Percentiles rank a stretch among this genome's conserved stretches.
These are phyloP conservation scores for Brachyptera putata DNA, from an alignment of 2,888 invertebrate genomes.

Conservation along the genomic window DNA sequence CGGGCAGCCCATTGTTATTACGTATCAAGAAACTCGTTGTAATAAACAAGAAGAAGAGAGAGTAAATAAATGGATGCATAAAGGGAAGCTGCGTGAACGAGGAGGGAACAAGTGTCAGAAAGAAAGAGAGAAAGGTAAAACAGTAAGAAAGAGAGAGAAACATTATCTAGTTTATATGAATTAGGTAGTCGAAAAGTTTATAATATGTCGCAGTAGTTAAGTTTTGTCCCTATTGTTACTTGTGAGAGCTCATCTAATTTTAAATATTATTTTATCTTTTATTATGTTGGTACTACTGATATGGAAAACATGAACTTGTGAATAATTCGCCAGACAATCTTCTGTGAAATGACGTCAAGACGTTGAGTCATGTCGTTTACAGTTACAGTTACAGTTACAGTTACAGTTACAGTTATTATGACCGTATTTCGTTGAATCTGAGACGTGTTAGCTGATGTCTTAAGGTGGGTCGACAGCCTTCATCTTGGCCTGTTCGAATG, in stretches of 20 bases:
- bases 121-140: background rate
- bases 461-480: too few relatives aligned
- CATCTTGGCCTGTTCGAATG: too few relatives aligned
- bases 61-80: conserved; percentile 6
- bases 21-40: background rate
- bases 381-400: too few relatives aligned
- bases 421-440: too few relatives aligned
- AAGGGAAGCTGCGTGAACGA: background rate
- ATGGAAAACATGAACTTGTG: background rate
- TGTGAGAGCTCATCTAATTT: conserved; percentile 12
- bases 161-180: conserved; percentile 13
- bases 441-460: too few relatives aligned
- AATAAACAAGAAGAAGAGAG: conserved; percentile 5
- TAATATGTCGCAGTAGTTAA: conserved; percentile 22
- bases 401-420: too few relatives aligned
- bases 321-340: too few relatives aligned
- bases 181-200: conserved; percentile 18
- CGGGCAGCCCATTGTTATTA: background rate
- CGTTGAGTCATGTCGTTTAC: too few relatives aligned
- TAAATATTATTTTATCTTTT: conserved; percentile 21
- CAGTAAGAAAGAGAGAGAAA: background rate
- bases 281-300: background rate
- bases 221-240: conserved; percentile 6
- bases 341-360: too few relatives aligned
- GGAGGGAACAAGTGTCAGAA: background rate